A percentile compares a stretch with the other conserved stretches of the same genome.
Evolutionary conservation across 2,797 vertebrate species (phyloP).

Genomic region (Lithobates sylvaticus): DNA sequence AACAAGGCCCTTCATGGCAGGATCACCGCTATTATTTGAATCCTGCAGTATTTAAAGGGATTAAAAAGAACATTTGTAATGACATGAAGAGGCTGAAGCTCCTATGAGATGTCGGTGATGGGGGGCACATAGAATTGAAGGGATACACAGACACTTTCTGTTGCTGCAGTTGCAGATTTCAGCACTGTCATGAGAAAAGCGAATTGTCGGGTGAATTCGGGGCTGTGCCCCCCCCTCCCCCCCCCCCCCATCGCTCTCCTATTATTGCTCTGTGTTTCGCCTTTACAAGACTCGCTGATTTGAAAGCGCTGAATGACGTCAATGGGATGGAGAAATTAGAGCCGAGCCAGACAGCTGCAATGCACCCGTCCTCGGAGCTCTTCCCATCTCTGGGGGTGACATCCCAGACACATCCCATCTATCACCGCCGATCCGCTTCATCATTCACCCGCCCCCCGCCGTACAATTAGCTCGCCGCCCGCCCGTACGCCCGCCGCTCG

Average conservation of each 20-base stretch:
- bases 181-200: constrained; percentile 27
- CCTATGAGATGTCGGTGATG: too few relatives aligned
- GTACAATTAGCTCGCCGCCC: constrained; percentile 59
- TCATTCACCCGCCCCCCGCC: constrained; percentile 59
- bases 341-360: constrained; percentile 70
- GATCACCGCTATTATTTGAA: too few relatives aligned
- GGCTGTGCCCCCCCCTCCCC: constrained; percentile 58
- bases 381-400: constrained; percentile 72
- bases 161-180: not conserved
- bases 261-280: constrained; percentile 65
- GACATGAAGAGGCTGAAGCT: too few relatives aligned
- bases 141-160: not conserved
- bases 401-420: constrained; percentile 71
- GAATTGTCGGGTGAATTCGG: constrained; percentile 27
- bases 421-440: constrained; percentile 68
- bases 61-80: too few relatives aligned
- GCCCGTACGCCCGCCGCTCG: constrained; percentile 46
- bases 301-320: constrained; percentile 77
- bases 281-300: constrained; percentile 66
- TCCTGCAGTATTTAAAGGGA: too few relatives aligned
- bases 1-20: too few relatives aligned
- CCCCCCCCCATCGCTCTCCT: constrained; percentile 52
- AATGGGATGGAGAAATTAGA: constrained; percentile 73
- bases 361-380: constrained; percentile 67
- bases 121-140: not conserved